phyloP scores from a whole-genome alignment of 2,888 invertebrate species.

The Dynastes tityus region DNA sequence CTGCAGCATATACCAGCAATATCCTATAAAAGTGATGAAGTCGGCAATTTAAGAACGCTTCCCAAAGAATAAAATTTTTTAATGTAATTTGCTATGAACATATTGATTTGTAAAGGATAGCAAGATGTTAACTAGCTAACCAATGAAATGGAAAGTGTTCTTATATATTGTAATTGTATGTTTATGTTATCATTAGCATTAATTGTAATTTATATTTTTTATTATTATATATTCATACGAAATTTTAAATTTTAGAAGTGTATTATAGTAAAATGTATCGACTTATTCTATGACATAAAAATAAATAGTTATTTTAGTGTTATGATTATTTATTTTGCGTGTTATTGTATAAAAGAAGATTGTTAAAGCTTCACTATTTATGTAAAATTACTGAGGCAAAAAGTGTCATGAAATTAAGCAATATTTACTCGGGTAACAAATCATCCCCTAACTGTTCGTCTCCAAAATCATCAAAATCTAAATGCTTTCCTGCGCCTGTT shows the following conservation, averaged over 20 bases:
- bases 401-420: conserved; percentile 2
- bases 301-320: conserved; percentile 28
- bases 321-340: background rate
- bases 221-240: background rate
- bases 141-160: background rate
- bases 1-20: background rate
- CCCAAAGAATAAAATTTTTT: too few species aligned
- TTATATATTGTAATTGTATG: background rate
- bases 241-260: conserved; percentile 1
- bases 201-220: conserved; percentile 1
- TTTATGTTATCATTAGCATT: background rate
- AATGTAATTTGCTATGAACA: too few species aligned
- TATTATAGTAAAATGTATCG: conserved; percentile 6
- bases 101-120: too few species aligned
- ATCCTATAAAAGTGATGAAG: background rate
- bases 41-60: too few species aligned
- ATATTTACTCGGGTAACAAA: conserved; percentile 78
- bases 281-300: conserved; percentile 9
- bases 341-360: background rate
- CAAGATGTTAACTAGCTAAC: too few species aligned
- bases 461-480: conserved; percentile 79
- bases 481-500: conserved; percentile 73
- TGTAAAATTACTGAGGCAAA: background rate
- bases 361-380: background rate
- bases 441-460: conserved; percentile 84